phyloP scores from a whole-genome alignment of 2,888 invertebrate species.

The Agrilus biguttatus region DNA sequence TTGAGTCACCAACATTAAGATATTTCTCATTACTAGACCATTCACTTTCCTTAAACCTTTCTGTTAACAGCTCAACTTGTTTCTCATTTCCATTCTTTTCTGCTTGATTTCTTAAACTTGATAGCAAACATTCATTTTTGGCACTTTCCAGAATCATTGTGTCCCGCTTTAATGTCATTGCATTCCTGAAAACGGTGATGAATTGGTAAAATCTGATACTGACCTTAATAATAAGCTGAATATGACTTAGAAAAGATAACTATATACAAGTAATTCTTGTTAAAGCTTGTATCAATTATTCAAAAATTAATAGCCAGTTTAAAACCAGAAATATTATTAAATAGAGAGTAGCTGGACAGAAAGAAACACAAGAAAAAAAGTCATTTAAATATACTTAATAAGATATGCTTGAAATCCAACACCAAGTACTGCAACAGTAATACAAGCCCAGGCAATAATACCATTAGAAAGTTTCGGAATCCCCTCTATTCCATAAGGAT shows the following conservation, averaged over 20 bases:
- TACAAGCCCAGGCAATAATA: constrained; percentile 41
- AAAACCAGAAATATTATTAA: no score
- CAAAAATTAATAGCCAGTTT: no score
- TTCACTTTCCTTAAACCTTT: constrained; percentile 5
- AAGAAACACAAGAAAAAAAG: no score
- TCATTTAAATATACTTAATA: constrained; percentile 36
- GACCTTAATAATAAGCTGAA: no score
- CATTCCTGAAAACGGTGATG: constrained; percentile 31
- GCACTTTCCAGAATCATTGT: constrained; percentile 35
- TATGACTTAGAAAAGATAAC: no score
- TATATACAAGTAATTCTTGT: no score
- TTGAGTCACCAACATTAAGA: not conserved
- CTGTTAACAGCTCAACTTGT: constrained; percentile 25
- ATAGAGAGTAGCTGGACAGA: no score
- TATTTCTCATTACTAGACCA: not conserved
- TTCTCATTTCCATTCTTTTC: constrained; percentile 40
- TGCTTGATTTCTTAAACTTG: constrained; percentile 38
- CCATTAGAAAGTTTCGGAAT: constrained; percentile 45
- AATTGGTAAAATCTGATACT: not conserved
- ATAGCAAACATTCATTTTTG: constrained; percentile 35
- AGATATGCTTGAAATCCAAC: constrained; percentile 43
- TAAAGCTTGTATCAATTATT: no score
- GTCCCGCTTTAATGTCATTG: constrained; percentile 35
- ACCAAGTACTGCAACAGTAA: constrained; percentile 42
- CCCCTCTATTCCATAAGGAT: constrained; percentile 47